phyloP scores from a whole-genome alignment of 2,888 invertebrate genomes.

The Cephus pygmeus region DNA sequence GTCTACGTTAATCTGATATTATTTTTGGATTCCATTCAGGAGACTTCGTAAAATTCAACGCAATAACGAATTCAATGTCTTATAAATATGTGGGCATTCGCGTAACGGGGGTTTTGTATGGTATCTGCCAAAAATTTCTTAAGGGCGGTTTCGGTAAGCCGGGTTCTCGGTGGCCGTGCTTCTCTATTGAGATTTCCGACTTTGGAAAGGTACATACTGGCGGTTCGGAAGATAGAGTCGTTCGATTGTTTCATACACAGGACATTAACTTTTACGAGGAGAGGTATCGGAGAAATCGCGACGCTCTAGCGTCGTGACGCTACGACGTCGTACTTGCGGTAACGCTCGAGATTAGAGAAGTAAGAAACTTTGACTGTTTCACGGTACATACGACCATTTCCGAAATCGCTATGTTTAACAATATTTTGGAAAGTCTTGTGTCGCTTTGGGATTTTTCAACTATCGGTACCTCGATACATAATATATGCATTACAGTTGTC shows the following conservation, averaged over 20 bases:
- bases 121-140: background rate
- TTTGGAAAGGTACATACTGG: background rate
- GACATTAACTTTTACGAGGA: conserved; percentile 48
- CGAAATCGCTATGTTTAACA: background rate
- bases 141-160: background rate
- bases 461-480: background rate
- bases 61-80: background rate
- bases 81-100: background rate
- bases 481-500: too few relatives aligned
- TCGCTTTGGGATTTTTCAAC: background rate
- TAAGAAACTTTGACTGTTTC: background rate
- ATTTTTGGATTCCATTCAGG: background rate
- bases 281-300: conserved; percentile 43
- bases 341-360: background rate
- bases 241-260: conserved; percentile 47
- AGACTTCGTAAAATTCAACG: background rate
- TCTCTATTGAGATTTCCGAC: background rate
- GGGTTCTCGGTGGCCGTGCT: background rate
- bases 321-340: background rate
- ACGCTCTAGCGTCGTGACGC: background rate
- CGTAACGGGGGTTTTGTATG: background rate
- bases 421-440: background rate
- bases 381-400: background rate
- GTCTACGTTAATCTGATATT: background rate
- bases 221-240: conserved; percentile 9